Evolutionary conservation across 2,888 invertebrate species (phyloP).

Genomic region (Carcina quercana): DNA sequence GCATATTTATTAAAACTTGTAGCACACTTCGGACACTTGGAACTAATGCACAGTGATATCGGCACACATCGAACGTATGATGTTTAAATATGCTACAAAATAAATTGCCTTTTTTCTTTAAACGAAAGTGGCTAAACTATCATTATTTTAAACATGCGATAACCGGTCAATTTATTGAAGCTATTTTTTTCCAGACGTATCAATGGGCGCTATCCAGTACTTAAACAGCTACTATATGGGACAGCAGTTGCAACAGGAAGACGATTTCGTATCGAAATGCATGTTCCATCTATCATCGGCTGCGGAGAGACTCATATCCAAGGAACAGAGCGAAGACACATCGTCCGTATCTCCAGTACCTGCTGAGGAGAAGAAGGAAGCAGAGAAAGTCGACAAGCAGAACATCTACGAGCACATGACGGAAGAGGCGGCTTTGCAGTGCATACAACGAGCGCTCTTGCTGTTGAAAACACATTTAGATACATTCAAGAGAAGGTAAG

Average conservation of each 20-base stretch:
- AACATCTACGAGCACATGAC: constrained; percentile 67
- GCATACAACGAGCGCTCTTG: constrained; percentile 92
- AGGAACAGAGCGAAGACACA: constrained; percentile 41
- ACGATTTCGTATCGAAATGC: constrained; percentile 94
- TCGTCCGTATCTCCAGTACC: constrained; percentile 21
- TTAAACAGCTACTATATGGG: constrained; percentile 96
- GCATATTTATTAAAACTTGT: too few relatives aligned
- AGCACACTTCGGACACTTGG: too few relatives aligned
- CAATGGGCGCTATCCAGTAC: constrained; percentile 95
- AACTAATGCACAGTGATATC: too few relatives aligned
- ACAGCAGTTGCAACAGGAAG: constrained; percentile 91
- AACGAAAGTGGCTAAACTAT: too few relatives aligned
- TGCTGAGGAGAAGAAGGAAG: constrained; percentile 33
- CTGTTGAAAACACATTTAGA: constrained; percentile 94
- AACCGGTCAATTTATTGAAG: too few relatives aligned
- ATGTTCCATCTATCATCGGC: constrained; percentile 93
- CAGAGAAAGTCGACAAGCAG: constrained; percentile 53
- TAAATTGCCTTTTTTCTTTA: too few relatives aligned
- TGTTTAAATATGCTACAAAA: too few relatives aligned
- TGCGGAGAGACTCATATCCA: constrained; percentile 78
- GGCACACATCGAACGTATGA: too few relatives aligned
- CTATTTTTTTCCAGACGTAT: constrained; percentile 83
- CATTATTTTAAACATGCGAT: too few relatives aligned
- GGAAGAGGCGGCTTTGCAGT: constrained; percentile 88
- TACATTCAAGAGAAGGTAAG: constrained; percentile 86